Evolutionary conservation across 2,888 invertebrate genomes (phyloP).

Genomic region (Tinea pellionella): DNA sequence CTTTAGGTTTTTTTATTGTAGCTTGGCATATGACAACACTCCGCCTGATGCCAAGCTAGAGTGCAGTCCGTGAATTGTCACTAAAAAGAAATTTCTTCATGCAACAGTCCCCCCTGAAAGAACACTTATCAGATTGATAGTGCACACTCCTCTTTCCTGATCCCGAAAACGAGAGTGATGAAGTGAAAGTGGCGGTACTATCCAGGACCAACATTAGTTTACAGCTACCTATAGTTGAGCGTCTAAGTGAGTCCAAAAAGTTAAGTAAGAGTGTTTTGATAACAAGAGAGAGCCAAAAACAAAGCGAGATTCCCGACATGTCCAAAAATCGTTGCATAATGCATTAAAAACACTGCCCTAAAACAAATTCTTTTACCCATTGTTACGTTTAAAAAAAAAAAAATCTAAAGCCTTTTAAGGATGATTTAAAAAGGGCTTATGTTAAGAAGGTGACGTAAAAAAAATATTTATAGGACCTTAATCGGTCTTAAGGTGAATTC

Average conservation of each 20-base stretch:
- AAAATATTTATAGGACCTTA: conserved; percentile 13
- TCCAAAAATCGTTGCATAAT: conserved; percentile 9
- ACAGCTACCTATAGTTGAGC: no score
- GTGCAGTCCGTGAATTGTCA: no score
- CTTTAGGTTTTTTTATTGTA: no score
- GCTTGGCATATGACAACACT: no score
- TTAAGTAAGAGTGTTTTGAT: not conserved
- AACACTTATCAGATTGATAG: no score
- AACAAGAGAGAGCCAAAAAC: not conserved
- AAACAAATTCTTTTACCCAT: conserved; percentile 10
- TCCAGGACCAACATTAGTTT: no score
- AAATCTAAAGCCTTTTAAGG: conserved; percentile 12
- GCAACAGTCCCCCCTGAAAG: no score
- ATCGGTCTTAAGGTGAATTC: conserved; percentile 8
- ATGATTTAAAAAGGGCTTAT: conserved; percentile 14
- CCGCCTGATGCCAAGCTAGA: no score
- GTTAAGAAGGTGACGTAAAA: conserved; percentile 13
- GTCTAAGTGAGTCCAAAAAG: not conserved
- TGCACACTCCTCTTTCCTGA: no score
- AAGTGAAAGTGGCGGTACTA: no score
- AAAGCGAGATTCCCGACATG: not conserved
- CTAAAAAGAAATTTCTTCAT: no score
- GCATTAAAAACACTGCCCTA: conserved; percentile 5
- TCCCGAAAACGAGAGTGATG: no score
- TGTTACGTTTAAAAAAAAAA: conserved; percentile 5